These are phyloP conservation scores for Actenoides lindsayi DNA, from an alignment of 2,113 vertebrate genomes.

Conservation along the genomic window DNA sequence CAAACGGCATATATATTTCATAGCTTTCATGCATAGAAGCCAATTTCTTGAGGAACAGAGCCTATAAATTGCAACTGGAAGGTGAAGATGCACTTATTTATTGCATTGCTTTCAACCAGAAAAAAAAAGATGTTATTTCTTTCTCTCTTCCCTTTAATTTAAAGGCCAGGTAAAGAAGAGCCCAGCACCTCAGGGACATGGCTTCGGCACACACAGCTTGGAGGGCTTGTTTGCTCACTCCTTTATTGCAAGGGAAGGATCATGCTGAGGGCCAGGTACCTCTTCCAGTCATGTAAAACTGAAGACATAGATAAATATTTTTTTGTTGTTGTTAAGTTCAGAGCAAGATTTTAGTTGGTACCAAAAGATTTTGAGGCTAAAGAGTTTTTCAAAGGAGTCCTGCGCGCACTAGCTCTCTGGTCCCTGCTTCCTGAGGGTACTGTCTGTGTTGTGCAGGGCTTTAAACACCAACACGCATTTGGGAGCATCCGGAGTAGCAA, in stretches of 20 bases:
- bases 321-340: background rate
- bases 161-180: background rate
- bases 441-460: background rate
- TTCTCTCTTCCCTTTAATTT: conserved; percentile 26
- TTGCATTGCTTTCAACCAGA: background rate
- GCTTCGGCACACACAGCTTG: background rate
- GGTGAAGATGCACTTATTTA: conserved; percentile 44
- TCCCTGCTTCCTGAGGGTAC: background rate
- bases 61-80: conserved; percentile 46
- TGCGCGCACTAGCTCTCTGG: background rate
- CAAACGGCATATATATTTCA: conserved; percentile 15
- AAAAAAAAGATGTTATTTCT: background rate
- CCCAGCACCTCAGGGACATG: background rate
- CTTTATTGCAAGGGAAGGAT: background rate
- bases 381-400: background rate
- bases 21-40: conserved; percentile 3
- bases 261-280: background rate
- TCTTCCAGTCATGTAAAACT: background rate
- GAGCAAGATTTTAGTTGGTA: background rate
- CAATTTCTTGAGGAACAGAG: conserved; percentile 46
- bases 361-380: background rate
- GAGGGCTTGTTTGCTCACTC: background rate
- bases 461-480: background rate
- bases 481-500: background rate
- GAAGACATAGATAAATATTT: background rate